Evolutionary conservation across 1,140 invertebrate genomes (phyloP), one percentile per base, ranked within the genome.

Genomic region (Nomia melanderi): DNA sequence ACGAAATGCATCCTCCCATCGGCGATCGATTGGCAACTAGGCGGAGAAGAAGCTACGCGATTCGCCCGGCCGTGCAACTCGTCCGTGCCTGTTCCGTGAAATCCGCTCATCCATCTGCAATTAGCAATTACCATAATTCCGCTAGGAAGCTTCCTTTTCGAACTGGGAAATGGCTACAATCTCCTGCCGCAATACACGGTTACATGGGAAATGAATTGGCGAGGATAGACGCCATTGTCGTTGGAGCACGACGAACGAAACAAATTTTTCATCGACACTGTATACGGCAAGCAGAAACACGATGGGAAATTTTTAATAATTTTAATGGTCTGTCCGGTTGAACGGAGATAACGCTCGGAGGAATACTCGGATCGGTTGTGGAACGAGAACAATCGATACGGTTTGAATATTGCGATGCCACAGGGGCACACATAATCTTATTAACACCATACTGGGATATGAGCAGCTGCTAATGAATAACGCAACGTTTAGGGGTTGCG

Each of bases 1-100:
- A 71, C 36, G 56, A 78, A 69, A 78, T 83, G 77, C 78, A 59
- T 64, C 81, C 50, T 66, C 29, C n/a, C 54, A 60, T 76, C 54
- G 62, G 5, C 25, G 60, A 56, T 56, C 62, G 64, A 76, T 76
- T 44, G 65, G 41, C 27, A 41, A 27, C 27, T 31, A 39, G 23
- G 20, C 23, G 33, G 47, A 27, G 72, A 57, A 50, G 25, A 29
- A 62, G 29, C 57, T 31, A 1, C 25, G 23, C 69, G 69, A 23
- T 31, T 41, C 47, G 39, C 39, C n/a, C n/a, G n/a, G n/a, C n/a
- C n/a, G n/a, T 23, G 14, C 20, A 23, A 11, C 29, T 25, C 31
- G 27, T 29, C 72, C 27, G 39, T 50, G 31, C 33, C 47, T 41
- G 36, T 41, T 53, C 14, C 29, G 64, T 50, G 39, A 29, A 69